Evolutionary conservation across 2,888 invertebrate genomes (phyloP).

Genomic region (Cecidostiba fungosa): DNA sequence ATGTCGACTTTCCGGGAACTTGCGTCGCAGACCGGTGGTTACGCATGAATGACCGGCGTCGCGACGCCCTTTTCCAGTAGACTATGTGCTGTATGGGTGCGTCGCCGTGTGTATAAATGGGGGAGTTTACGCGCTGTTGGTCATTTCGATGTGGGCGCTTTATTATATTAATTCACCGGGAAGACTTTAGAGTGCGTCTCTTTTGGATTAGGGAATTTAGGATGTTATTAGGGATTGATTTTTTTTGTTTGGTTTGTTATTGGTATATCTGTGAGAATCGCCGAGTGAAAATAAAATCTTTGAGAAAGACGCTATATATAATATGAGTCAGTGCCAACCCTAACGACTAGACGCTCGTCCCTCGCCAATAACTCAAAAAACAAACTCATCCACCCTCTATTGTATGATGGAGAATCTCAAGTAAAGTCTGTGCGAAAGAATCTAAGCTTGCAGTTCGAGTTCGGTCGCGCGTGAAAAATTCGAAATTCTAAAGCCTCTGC

Average conservation of each 20-base stretch:
- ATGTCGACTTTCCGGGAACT: conserved; percentile 1
- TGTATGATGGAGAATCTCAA: not conserved
- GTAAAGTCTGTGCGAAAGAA: not conserved
- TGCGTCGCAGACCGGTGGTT: not conserved
- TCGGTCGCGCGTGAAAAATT: conserved; percentile 20
- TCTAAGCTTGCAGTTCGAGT: conserved; percentile 13
- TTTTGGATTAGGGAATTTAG: not conserved
- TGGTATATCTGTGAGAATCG: not conserved
- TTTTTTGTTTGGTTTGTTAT: not conserved
- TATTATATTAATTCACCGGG: not conserved
- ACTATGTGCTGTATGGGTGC: not conserved
- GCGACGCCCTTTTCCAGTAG: not conserved
- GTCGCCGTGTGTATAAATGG: not conserved
- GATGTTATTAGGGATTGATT: not conserved
- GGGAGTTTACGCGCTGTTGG: not conserved
- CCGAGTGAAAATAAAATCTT: too few relatives aligned
- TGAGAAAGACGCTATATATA: too few relatives aligned
- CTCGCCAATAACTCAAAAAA: not conserved
- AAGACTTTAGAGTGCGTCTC: not conserved
- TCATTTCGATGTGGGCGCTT: not conserved
- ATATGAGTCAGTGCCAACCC: not conserved
- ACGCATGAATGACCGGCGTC: conserved; percentile 17
- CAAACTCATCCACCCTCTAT: not conserved
- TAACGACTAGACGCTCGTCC: too few relatives aligned
- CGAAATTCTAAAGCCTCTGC: conserved; percentile 19